These are phyloP conservation scores for Choloepus didactylus DNA, from an alignment of 2,797 vertebrate genomes.

Conservation along the genomic window DNA sequence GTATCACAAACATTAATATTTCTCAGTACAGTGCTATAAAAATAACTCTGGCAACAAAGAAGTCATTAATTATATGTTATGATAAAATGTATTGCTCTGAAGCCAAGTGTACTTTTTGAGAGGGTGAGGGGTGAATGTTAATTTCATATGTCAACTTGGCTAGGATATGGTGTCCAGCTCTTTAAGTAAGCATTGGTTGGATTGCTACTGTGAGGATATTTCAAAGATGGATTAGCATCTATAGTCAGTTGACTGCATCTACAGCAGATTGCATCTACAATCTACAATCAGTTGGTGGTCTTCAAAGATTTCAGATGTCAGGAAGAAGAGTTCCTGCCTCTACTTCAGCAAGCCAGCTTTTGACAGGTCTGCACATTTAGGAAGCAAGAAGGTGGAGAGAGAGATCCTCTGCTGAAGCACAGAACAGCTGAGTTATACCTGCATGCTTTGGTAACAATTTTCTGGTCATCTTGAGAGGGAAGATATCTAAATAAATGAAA, in stretches of 20 bases:
- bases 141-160: too few relatives aligned
- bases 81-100: constrained; percentile 21
- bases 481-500: background rate
- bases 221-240: too few relatives aligned
- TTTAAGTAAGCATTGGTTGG: too few relatives aligned
- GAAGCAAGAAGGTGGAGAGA: background rate
- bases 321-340: too few relatives aligned
- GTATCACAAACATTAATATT: background rate
- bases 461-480: background rate
- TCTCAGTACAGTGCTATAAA: constrained; percentile 41
- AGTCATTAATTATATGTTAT: constrained; percentile 48
- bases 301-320: too few relatives aligned
- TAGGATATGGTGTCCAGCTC: too few relatives aligned
- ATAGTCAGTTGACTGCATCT: too few relatives aligned
- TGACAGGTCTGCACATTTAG: background rate
- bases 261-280: too few relatives aligned
- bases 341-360: background rate
- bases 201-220: too few relatives aligned
- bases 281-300: too few relatives aligned
- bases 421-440: background rate
- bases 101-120: background rate
- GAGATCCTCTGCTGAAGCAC: background rate
- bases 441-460: background rate
- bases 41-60: background rate
- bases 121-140: too few relatives aligned